Percentiles rank a stretch among this genome's conserved stretches.
Evolutionary conservation across 2,113 vertebrate species (phyloP).

Genomic region (Cnemophilus loriae): DNA sequence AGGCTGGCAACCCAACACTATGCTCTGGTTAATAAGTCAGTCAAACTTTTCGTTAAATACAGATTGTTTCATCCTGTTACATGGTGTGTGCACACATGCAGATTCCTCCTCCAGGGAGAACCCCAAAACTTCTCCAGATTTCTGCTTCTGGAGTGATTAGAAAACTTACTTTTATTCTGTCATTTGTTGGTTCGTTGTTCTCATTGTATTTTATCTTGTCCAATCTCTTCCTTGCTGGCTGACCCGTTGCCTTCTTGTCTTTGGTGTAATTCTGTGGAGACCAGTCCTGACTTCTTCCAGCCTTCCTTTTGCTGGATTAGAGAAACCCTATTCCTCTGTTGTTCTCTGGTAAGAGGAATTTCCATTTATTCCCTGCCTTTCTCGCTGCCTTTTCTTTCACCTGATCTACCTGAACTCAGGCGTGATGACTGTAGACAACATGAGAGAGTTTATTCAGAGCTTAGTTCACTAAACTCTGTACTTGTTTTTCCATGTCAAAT

Average conservation of each 20-base stretch:
- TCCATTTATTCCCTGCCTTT: background rate
- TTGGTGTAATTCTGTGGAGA: background rate
- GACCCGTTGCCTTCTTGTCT: background rate
- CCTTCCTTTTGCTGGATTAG: background rate
- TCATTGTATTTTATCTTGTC: background rate
- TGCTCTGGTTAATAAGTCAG: background rate
- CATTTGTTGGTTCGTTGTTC: background rate
- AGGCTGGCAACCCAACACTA: rapidly evolving
- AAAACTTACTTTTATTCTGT: background rate
- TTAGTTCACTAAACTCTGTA: background rate
- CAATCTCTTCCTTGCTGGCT: background rate
- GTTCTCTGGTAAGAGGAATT: background rate
- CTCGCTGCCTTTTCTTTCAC: background rate
- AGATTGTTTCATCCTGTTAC: background rate
- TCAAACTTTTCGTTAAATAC: background rate
- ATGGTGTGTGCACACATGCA: rapidly evolving
- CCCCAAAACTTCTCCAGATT: background rate
- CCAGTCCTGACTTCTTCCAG: background rate
- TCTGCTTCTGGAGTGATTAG: background rate
- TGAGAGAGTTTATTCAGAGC: background rate
- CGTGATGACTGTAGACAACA: background rate
- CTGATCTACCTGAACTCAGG: background rate
- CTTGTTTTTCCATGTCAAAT: background rate
- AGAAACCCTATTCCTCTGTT: background rate
- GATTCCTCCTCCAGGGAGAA: background rate